Evolutionary conservation across 2,888 invertebrate species (phyloP), one percentile per base, ranked within the genome.

Genomic region (Glaucopsyche alexis): DNA sequence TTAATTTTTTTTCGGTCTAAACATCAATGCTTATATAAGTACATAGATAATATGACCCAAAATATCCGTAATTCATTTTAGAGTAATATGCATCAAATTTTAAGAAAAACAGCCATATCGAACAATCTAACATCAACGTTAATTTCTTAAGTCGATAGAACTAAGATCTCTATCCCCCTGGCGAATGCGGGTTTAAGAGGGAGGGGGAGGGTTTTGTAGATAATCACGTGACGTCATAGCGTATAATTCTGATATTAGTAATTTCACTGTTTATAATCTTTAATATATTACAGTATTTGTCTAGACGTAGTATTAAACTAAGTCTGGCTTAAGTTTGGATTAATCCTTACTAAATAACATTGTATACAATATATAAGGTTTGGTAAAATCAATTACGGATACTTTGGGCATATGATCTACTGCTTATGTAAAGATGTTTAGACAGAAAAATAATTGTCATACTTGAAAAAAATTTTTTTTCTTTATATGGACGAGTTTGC

Each of bases 91-190:
- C 9, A 47, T 11, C 47, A 11, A 47, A 9, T 9, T 47, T 19
- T 1, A 55, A 19, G 9, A 11, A 55, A 55, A 11, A 19, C 19
- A 1, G 19, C 9, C 55, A 5, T 11, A 55, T 55, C 55, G 8
- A 13, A 55, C 55, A 1, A 29, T 55, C 19, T 19, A 55, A 16
- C 52, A 52, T 52, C 19, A 55, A 11, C 55, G 19, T 55, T 55
- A 60, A 60, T 60, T 38, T 60, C 60, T 38, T 14, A 60, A 60
- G 60, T 38, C 60, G 60, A 60, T 29, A 29, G 60, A 60, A 60
- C 60, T 29, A 38, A 60, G 60, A 60, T 38, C 29, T 60, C 60
- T 60, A 13, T 38, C 60, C 60, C 55, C 19, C 29, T 29, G 50
- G 5, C n/a, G 49, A 11, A 14, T 49, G 49, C 49, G 49, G 49